Conservation (phyloP, 2,888 invertebrate species). For the Cantharis rufa region DNA sequence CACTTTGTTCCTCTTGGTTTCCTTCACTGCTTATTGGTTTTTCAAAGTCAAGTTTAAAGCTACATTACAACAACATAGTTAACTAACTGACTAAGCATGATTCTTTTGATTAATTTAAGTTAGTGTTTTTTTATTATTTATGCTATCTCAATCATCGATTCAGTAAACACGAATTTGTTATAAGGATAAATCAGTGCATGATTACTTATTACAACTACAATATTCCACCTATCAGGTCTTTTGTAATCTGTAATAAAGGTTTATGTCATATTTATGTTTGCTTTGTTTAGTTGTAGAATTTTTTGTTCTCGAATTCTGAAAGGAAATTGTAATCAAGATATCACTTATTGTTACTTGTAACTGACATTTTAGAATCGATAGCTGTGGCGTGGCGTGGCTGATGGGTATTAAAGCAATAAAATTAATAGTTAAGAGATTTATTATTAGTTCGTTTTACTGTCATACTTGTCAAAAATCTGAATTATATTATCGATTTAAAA, state of each 20-base stretch:
- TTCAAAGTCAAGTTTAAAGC: too few species aligned
- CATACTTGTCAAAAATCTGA: not conserved
- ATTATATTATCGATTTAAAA: not conserved
- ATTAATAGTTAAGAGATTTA: not conserved
- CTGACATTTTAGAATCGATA: not conserved
- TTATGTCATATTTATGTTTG: not conserved
- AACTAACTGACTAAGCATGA: too few species aligned
- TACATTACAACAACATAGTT: too few species aligned
- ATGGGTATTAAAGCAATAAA: not conserved
- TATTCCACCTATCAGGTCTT: not conserved
- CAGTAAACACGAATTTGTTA: not conserved
- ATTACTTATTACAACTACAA: not conserved
- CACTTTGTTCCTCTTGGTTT: too few species aligned
- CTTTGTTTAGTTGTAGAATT: not conserved
- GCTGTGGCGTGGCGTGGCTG: not conserved
- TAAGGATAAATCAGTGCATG: not conserved
- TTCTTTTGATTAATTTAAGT: not conserved
- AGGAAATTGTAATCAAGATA: not conserved
- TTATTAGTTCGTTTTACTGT: not conserved
- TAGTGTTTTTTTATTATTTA: not conserved
- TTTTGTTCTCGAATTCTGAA: not conserved
- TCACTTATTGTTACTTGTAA: not conserved
- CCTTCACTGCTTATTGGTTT: too few species aligned
- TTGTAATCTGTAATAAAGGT: not conserved
- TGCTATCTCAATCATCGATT: not conserved